Conservation (phyloP, 2,113 vertebrate genomes). For the Xerus inauris region DNA sequence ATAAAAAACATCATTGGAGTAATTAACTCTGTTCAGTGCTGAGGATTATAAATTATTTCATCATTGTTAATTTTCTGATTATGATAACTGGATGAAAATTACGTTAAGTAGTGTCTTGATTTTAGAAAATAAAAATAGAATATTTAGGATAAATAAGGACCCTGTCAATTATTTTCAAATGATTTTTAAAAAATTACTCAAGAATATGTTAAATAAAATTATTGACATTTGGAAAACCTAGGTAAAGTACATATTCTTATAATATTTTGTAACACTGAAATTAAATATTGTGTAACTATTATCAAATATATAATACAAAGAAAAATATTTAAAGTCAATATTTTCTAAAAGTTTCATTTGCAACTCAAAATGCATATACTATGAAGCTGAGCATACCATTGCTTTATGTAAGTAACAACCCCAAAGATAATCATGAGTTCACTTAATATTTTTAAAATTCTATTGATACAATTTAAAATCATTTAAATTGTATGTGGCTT, state of each 20-base stretch:
- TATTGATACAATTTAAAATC: too few relatives aligned
- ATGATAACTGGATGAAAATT: not conserved
- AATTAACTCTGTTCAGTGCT: not conserved
- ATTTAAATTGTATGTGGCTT: not conserved
- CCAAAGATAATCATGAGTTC: not conserved
- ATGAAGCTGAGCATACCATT: not conserved
- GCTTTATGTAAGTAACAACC: not conserved
- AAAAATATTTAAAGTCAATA: not conserved
- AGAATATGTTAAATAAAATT: not conserved
- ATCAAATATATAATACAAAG: not conserved
- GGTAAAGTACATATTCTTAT: not conserved
- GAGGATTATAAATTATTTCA: not conserved
- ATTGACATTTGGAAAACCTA: not conserved
- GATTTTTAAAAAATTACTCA: not conserved
- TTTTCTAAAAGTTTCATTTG: conserved; percentile 5
- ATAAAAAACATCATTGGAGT: not conserved
- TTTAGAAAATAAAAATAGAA: not conserved
- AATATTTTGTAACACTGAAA: not conserved
- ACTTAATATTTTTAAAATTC: not conserved
- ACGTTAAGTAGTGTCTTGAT: not conserved
- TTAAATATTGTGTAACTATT: not conserved
- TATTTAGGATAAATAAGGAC: not conserved
- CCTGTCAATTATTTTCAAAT: not conserved
- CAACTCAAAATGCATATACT: not conserved
- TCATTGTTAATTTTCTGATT: not conserved